phyloP scores from a whole-genome alignment of 2,888 invertebrate genomes.

The Drosophila mettleri region DNA sequence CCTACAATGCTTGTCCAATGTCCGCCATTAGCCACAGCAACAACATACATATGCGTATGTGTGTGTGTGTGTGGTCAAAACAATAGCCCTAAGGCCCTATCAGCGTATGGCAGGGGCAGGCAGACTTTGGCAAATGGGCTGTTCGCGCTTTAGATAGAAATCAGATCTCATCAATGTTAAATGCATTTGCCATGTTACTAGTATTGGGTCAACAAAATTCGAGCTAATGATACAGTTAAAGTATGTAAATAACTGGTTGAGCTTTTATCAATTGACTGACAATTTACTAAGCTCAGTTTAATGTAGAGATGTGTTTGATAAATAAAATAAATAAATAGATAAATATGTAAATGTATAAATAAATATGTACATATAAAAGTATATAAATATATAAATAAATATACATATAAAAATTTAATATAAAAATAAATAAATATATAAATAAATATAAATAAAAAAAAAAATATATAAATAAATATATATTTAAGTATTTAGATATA shows the following conservation, averaged over 20 bases:
- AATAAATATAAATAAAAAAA: too few relatives aligned
- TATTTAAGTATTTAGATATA: too few relatives aligned
- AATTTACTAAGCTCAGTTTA: background rate
- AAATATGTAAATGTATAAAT: background rate
- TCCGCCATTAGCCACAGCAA: conserved; percentile 43
- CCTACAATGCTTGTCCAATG: conserved; percentile 59
- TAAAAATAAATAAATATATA: too few relatives aligned
- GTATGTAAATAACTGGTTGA: conserved; percentile 7
- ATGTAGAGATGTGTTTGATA: background rate
- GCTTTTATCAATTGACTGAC: conserved; percentile 9
- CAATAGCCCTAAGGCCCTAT: conserved; percentile 31
- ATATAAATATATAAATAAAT: too few relatives aligned
- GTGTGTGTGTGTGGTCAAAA: conserved; percentile 24
- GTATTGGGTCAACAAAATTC: conserved; percentile 40
- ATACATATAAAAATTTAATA: too few relatives aligned
- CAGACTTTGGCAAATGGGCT: conserved; percentile 46
- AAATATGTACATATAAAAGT: background rate
- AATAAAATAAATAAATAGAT: background rate
- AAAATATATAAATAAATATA: too few relatives aligned
- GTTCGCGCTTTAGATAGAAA: conserved; percentile 61
- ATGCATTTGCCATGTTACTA: conserved; percentile 10
- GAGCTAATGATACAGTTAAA: conserved; percentile 15
- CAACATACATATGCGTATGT: conserved; percentile 28
- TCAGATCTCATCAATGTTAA: conserved; percentile 45
- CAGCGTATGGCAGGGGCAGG: background rate